Evolutionary conservation across 2,888 invertebrate genomes (phyloP), one percentile per base, ranked within the genome.

Genomic region (Papilio elwesi): DNA sequence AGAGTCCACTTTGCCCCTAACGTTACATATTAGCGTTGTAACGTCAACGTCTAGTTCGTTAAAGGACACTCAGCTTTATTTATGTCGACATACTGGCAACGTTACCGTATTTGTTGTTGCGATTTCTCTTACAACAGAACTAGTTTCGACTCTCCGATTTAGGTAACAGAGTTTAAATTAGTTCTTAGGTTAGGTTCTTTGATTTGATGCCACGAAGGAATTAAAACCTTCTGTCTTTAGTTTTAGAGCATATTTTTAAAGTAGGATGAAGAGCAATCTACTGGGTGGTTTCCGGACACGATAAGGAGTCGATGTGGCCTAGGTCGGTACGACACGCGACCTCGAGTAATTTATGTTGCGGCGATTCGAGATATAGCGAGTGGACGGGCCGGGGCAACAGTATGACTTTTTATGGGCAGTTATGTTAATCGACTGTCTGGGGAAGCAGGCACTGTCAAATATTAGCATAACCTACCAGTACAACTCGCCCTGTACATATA

Each of bases 61-160:
- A 92, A 92, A 92, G 92, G 93, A 93, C 91, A 91, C 90, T 93
- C 91, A 86, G 90, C 92, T 92, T 92, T 93, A 93, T 93, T 92
- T 90, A 92, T 91, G 92, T 90, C 89, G 90, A 91, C 90, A 89
- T 91, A 93, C 90, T 87, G 90, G 88, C 88, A 91, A 89, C 87
- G 90, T 91, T 91, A 86, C 89, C 89, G 90, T 90, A 90, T 90
- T 90, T 90, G 87, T 87, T 85, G 87, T 85, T 78, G 82, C 84
- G 82, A 82, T 83, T 80, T 78, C 81, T 79, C 78, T 81, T 82
- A 80, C 79, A 74, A 67, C 74, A 66, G 74, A 80, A 75, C 77
- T 73, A 79, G 84, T 82, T 83, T 84, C 76, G 76, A 88, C 87
- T 86, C 79, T 90, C 78, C 75, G 70, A 57, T 76, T 71, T 68